These are phyloP conservation scores for Acanthurus tractus DNA, from an alignment of 2,797 vertebrate species.

Conservation along the genomic window DNA sequence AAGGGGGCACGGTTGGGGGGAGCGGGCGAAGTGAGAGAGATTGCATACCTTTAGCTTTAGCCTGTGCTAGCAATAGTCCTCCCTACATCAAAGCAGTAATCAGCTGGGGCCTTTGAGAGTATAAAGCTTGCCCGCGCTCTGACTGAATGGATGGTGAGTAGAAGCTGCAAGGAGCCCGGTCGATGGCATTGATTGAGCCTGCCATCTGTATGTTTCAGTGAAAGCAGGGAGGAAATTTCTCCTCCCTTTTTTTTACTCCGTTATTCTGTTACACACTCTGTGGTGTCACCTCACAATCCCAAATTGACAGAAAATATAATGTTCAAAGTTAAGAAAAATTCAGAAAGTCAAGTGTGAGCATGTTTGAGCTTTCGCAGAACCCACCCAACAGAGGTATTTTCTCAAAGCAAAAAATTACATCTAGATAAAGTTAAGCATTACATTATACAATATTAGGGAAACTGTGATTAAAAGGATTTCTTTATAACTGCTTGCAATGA, in stretches of 20 bases:
- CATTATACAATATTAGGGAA: neutral
- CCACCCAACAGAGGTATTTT: neutral
- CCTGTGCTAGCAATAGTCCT: constrained; percentile 61
- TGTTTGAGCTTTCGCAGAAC: neutral
- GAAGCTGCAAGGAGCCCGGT: constrained; percentile 62
- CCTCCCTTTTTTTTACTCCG: constrained; percentile 8
- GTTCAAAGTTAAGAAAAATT: neutral
- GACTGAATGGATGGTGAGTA: constrained; percentile 64
- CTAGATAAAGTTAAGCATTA: neutral
- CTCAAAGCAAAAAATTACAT: neutral
- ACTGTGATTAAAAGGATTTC: neutral
- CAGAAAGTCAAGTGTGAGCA: neutral
- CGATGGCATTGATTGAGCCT: constrained; percentile 78
- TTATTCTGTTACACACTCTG: constrained; percentile 20
- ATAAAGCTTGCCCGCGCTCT: constrained; percentile 48
- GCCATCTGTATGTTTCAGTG: constrained; percentile 63
- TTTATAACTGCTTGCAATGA: neutral
- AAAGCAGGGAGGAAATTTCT: constrained; percentile 42
- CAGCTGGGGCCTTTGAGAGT: constrained; percentile 69
- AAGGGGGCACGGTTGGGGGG: neutral
- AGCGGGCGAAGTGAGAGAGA: constrained; percentile 10
- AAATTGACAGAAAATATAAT: constrained; percentile 8
- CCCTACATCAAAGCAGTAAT: constrained; percentile 74
- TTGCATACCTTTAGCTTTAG: constrained; percentile 66
- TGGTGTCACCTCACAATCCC: constrained; percentile 19